Conservation (phyloP, 37 sponge, comb jelly and placozoan species). For the Cliona cf. orientalis region DNA sequence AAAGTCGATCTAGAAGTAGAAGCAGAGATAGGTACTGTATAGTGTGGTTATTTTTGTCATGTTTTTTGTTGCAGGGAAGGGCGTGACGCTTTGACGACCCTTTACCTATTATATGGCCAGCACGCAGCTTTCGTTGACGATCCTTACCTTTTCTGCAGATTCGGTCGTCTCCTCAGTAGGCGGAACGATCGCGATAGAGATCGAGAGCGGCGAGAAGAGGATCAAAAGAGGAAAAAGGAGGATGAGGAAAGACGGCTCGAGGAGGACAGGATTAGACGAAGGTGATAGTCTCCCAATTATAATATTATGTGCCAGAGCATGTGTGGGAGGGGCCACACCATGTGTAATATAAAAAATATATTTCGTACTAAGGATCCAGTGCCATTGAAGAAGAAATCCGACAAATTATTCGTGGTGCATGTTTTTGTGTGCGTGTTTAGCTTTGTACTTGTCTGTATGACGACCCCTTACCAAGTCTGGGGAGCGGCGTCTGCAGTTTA, state of each 20-base stretch:
- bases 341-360: background rate
- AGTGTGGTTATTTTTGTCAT: background rate
- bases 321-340: background rate
- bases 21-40: conserved; percentile 45
- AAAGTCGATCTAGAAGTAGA: conserved; percentile 35
- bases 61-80: background rate
- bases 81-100: too few relatives aligned
- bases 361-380: too few relatives aligned
- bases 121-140: background rate
- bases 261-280: conserved; percentile 59
- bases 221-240: conserved; percentile 54
- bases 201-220: conserved; percentile 42
- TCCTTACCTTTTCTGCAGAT: conserved; percentile 17
- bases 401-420: too few relatives aligned
- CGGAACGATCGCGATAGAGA: conserved; percentile 56
- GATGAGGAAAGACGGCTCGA: conserved; percentile 59
- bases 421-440: too few relatives aligned
- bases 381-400: background rate
- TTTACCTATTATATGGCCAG: too few relatives aligned
- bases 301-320: background rate
- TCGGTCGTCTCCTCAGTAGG: conserved; percentile 50
- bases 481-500: too few relatives aligned
- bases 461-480: too few relatives aligned
- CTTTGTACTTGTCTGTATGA: too few relatives aligned
- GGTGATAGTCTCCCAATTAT: conserved; percentile 10